Conservation (phyloP, 2,888 invertebrate genomes). For the Chaetogeoica ovagalla region DNA sequence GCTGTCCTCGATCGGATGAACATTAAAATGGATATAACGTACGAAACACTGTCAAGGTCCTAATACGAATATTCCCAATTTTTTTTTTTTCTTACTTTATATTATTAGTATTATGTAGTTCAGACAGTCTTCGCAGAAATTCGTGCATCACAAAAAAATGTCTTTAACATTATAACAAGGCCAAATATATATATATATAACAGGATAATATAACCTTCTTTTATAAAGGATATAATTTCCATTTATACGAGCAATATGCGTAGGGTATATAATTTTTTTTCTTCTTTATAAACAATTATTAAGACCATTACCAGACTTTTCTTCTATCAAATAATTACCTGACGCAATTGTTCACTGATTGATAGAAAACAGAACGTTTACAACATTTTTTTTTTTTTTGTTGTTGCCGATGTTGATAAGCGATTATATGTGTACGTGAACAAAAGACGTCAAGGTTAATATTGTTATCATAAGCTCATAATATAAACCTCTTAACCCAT, state of each 20-base stretch:
- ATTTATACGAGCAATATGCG: not conserved
- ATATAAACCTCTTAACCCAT: not conserved
- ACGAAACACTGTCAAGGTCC: constrained; percentile 40
- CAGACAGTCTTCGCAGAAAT: constrained; percentile 29
- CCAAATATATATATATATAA: not conserved
- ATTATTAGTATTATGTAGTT: not conserved
- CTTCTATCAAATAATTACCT: not conserved
- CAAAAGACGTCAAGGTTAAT: not conserved
- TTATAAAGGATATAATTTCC: not conserved
- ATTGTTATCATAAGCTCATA: constrained; percentile 10
- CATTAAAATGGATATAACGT: constrained; percentile 25
- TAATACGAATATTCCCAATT: constrained; percentile 19
- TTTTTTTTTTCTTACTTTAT: not conserved
- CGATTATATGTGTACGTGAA: not conserved
- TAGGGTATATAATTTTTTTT: not conserved
- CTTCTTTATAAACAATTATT: no score
- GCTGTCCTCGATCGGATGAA: constrained; percentile 44
- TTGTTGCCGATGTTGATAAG: not conserved
- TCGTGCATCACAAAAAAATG: constrained; percentile 20
- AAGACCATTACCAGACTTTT: not conserved
- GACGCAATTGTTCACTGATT: not conserved
- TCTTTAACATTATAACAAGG: constrained; percentile 11
- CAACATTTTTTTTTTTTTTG: not conserved
- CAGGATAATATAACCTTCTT: constrained; percentile 38
- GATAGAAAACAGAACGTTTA: not conserved